A percentile compares a stretch with the other conserved stretches of the same genome.
These are phyloP conservation scores for Auanema sp. DNA, from an alignment of 2,888 invertebrate genomes.

Conservation along the genomic window DNA sequence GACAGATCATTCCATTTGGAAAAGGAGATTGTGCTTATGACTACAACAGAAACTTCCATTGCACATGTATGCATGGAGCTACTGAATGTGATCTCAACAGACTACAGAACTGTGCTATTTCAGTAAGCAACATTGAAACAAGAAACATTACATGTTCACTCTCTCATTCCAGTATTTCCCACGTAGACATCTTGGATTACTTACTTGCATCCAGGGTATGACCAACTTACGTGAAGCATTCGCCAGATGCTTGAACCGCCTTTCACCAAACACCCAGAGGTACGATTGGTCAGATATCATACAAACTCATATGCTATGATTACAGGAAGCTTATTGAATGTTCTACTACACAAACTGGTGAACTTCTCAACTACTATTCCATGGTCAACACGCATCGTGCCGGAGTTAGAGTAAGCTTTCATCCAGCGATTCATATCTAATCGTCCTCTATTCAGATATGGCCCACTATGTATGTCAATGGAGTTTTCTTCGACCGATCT, in stretches of 20 bases:
- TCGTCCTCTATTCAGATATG: constrained; percentile 48
- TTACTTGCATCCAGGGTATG: constrained; percentile 61
- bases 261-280: constrained; percentile 58
- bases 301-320: constrained; percentile 9
- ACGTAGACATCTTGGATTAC: constrained; percentile 60
- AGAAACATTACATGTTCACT: neutral
- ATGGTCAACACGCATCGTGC: constrained; percentile 63
- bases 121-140: constrained; percentile 36
- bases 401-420: constrained; percentile 43
- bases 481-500: constrained; percentile 60
- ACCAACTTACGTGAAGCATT: constrained; percentile 57
- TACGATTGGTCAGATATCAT: constrained; percentile 5
- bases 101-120: constrained; percentile 62
- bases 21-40: constrained; percentile 62
- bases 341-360: constrained; percentile 61
- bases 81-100: constrained; percentile 63
- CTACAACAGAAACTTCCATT: constrained; percentile 56
- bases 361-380: constrained; percentile 62
- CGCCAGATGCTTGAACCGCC: constrained; percentile 53
- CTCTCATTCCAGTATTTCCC: constrained; percentile 48
- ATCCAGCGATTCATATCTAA: neutral
- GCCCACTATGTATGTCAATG: constrained; percentile 63
- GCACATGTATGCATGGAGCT: constrained; percentile 63
- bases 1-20: constrained; percentile 60
- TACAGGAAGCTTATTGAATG: constrained; percentile 56